A percentile compares a stretch with the other conserved stretches of the same genome.
Conservation (phyloP, 2,113 vertebrate genomes). For the Galeopterus variegatus region DNA sequence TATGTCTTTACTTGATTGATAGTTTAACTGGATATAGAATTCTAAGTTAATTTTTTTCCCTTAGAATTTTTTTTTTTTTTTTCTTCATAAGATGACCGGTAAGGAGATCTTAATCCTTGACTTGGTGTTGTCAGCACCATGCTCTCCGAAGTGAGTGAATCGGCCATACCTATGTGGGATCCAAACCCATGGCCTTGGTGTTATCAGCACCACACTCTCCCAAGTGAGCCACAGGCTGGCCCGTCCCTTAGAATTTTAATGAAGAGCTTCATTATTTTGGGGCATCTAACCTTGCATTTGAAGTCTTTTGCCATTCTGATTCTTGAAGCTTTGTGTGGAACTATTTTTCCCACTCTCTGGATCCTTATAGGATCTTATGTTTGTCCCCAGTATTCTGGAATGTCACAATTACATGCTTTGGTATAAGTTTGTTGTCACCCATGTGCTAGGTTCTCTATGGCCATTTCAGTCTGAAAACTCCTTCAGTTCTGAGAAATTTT, state of each 20-base stretch:
- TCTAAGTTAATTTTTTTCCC: neutral
- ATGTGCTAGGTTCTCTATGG: neutral
- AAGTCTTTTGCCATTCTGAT: constrained; percentile 5
- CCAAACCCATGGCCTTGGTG: no score
- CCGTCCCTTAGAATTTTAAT: neutral
- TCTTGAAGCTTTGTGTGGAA: neutral
- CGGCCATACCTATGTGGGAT: no score
- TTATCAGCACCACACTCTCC: no score
- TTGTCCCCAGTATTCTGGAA: constrained; percentile 54
- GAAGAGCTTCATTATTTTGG: constrained; percentile 1
- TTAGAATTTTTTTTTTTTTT: constrained; percentile 11
- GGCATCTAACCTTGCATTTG: constrained; percentile 21
- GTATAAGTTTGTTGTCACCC: neutral
- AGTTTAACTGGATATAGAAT: constrained; percentile 29
- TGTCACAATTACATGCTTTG: neutral
- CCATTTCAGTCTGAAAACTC: neutral
- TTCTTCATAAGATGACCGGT: no score
- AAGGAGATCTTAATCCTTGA: no score
- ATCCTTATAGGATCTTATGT: neutral
- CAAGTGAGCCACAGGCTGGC: no score
- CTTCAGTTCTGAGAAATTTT: constrained; percentile 60
- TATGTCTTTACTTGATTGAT: constrained; percentile 13
- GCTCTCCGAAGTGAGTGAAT: no score
- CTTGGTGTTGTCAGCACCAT: no score
- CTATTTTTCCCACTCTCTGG: neutral